Evolutionary conservation across 2,113 vertebrate species (phyloP).

Genomic region (Cheirogaleus medius): DNA sequence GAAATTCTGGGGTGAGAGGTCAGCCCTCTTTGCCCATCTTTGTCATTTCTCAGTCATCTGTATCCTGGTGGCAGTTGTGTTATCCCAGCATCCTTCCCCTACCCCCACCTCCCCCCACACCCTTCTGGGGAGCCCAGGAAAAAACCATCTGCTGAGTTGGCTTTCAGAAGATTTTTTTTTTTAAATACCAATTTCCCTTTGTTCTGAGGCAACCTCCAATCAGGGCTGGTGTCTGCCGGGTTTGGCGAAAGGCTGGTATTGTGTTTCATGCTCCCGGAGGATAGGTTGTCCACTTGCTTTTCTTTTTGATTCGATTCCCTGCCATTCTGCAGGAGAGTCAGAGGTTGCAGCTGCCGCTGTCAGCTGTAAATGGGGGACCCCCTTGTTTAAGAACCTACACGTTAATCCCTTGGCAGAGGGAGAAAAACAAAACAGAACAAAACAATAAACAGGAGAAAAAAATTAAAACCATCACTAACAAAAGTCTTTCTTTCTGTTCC

Average conservation of each 20-base stretch:
- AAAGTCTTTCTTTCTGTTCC: not conserved
- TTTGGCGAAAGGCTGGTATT: constrained; percentile 85
- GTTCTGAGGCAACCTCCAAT: constrained; percentile 84
- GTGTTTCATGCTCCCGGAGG: constrained; percentile 85
- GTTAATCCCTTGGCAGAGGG: constrained; percentile 79
- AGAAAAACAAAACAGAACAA: constrained; percentile 2
- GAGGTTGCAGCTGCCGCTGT: constrained; percentile 87
- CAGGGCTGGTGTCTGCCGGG: constrained; percentile 83
- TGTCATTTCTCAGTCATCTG: constrained; percentile 85
- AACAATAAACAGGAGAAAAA: not conserved
- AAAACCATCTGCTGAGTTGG: constrained; percentile 87
- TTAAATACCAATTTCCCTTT: constrained; percentile 88
- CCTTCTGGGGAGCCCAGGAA: constrained; percentile 69
- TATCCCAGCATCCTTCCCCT: constrained; percentile 72
- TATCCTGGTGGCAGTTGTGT: constrained; percentile 83
- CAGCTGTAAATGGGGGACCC: constrained; percentile 84
- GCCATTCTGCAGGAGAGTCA: constrained; percentile 83
- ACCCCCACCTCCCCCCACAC: constrained; percentile 3
- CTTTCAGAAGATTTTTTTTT: constrained; percentile 87
- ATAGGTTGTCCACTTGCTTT: constrained; percentile 86
- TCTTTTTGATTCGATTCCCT: constrained; percentile 88
- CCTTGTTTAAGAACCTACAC: constrained; percentile 81
- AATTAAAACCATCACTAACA: not conserved
- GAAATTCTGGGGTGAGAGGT: constrained; percentile 84
- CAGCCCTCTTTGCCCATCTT: constrained; percentile 82